phyloP scores from a whole-genome alignment of 2,888 invertebrate species.

The Spisula solida region DNA sequence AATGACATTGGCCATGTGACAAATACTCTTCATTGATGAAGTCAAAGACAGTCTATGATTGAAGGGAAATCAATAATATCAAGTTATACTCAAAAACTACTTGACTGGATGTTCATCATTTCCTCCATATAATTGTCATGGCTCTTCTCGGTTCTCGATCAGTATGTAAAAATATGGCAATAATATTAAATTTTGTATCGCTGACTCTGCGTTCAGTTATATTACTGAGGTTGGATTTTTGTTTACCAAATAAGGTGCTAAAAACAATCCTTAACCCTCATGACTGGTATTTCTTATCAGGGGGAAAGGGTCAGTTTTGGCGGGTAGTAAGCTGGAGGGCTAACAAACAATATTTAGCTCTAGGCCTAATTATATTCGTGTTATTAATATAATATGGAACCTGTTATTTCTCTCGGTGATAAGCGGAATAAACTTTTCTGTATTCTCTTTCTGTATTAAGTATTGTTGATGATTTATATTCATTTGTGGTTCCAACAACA shows the following conservation, averaged over 20 bases:
- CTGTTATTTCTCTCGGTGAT: no score
- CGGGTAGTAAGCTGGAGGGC: no score
- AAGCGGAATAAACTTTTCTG: no score
- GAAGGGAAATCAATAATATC: slow-evolving; percentile 23
- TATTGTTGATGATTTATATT: neutral
- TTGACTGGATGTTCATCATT: neutral
- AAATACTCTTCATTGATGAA: neutral
- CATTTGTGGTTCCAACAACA: neutral
- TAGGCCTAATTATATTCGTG: no score
- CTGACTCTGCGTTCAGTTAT: neutral
- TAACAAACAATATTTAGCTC: no score
- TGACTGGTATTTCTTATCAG: no score
- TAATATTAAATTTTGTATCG: neutral
- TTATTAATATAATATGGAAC: no score
- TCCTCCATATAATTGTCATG: neutral
- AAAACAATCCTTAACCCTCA: neutral
- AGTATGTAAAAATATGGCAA: neutral
- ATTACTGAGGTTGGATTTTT: neutral
- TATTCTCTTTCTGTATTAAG: no score
- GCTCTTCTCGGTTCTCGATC: neutral
- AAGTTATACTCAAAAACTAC: slow-evolving; percentile 1
- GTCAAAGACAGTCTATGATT: neutral
- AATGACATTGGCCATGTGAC: slow-evolving; percentile 15
- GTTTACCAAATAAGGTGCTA: neutral
- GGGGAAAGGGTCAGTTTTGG: no score